Base-by-base conservation (phyloP, 2,797 vertebrate genomes). In the Staurois parvus region DNA sequence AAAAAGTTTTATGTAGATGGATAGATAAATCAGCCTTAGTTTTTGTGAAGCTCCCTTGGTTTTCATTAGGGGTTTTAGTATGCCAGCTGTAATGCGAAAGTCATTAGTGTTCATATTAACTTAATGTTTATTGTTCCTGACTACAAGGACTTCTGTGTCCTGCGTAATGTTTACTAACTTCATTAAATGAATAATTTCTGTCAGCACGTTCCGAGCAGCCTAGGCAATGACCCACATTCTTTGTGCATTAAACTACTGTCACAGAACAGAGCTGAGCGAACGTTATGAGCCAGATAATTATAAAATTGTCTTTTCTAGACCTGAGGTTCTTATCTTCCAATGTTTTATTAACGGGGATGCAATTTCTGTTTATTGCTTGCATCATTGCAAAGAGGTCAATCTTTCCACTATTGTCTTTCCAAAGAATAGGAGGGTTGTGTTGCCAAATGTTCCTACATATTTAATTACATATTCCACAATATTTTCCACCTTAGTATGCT, bases 401-500 rank as follows among this genome's bases (percentile, higher is more conserved):
- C 73, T 86, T 83, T 86, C 85, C 85, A 86, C 75, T 77, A 86
- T 83, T 83, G 75, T 83, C 76, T 30, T 66, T 72, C 80, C 85
- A 86, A 83, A 29, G 85, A 83, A 74, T 83, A 40, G 28, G 68
- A 76, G 74, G 29, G 24, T 28, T 7, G 28, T 8, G 32, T 42
- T 83, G 56, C 79, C 68, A 86, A 83, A 83, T 86, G 75, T 79
- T 86, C 85, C 75, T 79, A 83, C 85, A 86, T 86, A 86, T 86
- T 83, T 86, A 86, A 86, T 86, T 79, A 83, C 85, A 83, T 79
- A 72, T 86, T 79, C 76, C 62, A 83, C 76, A 86, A 86, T 86
- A 86, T 83, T 86, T 86, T 83, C 85, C 85, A 83, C 85, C 85
- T 86, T 78, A 52, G 56, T 86, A 52, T 67, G 21, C 68, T 86